Percentiles rank a stretch among this genome's conserved stretches.
phyloP scores from a whole-genome alignment of 2,113 vertebrate species.

The Rhinolophus sinicus region DNA sequence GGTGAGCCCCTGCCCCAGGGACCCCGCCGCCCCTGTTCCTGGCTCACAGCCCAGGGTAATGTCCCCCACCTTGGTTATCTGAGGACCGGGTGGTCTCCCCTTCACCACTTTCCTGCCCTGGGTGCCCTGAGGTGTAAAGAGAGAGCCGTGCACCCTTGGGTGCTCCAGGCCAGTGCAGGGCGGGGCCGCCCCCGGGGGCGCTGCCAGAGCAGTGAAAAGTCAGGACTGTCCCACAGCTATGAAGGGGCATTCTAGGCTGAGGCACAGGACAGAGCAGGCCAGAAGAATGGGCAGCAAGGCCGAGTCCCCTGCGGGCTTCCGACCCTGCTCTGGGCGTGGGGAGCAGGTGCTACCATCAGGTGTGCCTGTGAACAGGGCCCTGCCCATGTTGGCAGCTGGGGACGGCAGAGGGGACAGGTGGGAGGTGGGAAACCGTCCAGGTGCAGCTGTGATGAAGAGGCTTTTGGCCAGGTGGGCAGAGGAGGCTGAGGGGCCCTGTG shows the following conservation, averaged over 20 bases:
- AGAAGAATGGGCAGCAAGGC: background rate
- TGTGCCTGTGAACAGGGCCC: background rate
- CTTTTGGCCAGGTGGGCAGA: background rate
- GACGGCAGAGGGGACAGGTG: fast-evolving
- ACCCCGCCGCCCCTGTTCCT: too few relatives aligned
- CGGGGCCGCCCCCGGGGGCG: fast-evolving
- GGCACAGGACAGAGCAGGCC: background rate
- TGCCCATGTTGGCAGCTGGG: background rate
- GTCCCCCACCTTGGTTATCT: background rate
- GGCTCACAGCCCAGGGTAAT: background rate
- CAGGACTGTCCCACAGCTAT: background rate
- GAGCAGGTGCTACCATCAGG: background rate
- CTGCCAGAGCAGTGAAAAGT: background rate
- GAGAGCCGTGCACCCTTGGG: background rate
- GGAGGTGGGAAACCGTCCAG: too few relatives aligned
- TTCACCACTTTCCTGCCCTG: background rate
- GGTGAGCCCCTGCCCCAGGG: constrained; percentile 82
- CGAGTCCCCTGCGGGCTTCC: background rate
- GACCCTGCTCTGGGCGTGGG: background rate
- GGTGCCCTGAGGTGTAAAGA: background rate
- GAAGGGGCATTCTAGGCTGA: background rate
- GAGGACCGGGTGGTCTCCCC: background rate
- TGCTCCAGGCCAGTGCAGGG: background rate
- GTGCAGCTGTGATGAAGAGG: background rate
- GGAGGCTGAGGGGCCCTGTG: fast-evolving